Evolutionary conservation across 2,888 invertebrate species (phyloP), one percentile per base, ranked within the genome.

Genomic region (Sarcophaga rosellei): DNA sequence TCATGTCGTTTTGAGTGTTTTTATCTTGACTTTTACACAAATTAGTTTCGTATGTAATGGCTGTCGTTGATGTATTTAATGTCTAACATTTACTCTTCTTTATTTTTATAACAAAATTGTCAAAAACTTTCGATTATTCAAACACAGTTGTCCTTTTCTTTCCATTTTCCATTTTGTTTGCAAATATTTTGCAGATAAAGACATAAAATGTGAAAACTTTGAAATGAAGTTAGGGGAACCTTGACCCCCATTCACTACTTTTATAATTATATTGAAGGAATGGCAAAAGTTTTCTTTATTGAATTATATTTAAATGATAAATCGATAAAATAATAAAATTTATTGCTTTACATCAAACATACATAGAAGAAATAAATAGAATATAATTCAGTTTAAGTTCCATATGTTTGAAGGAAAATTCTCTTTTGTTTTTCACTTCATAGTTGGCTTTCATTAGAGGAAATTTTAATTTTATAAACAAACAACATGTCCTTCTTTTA

Each of bases 1-100:
- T 10, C 35, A 35, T 35, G 8, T 35, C 8, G 72, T 65, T 44
- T 35, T 78, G 21, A 63, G 44, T 47, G 17, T 17, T 82, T 76
- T 76, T 73, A 76, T 85, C 74, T 53, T 82, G 76, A 82, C 61
- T 82, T 70, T 61, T 74, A 70, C 70, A 82, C 65, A 66, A 82
- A 82, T 86, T 80, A 80, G 76, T 79, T 85, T 75, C 73, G 72
- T 74, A 66, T 53, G 68, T 62, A 81, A 62, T 45, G 57, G 62
- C 12, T 53, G 57, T 45, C 45, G 61, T 25, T 72, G 17, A 75
- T 77, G 62, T 66, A 47, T 70, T 82, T 82, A 68, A 76, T 63
- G 45, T 62, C 47, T 25, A 62, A 47, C 45, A 75, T 53, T 35
- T 66, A 45, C 12, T 59, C 35, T n/a, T 74, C 45, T 44, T 69